Conservation (phyloP, 64 coral and sea anemone genomes). For the Stichodactyla helianthus region DNA sequence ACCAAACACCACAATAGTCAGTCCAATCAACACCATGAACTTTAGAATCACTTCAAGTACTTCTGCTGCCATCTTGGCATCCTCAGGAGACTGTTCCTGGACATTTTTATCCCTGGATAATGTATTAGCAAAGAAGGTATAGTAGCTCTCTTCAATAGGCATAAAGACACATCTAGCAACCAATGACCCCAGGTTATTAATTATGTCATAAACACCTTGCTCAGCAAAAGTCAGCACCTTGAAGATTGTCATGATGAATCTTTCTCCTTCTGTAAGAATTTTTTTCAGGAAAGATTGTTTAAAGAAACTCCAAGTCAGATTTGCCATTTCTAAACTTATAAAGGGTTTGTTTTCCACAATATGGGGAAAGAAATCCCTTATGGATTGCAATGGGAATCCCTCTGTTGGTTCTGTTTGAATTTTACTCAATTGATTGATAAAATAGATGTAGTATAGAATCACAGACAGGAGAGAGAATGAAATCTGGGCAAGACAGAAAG, state of each 20-base stretch:
- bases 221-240: conserved; percentile 90
- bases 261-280: conserved; percentile 93
- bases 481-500: conserved; percentile 89
- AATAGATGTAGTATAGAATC: conserved; percentile 78
- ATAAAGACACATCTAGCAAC: conserved; percentile 88
- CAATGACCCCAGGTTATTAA: conserved; percentile 87
- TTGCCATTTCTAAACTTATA: conserved; percentile 58
- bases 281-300: conserved; percentile 93
- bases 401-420: neutral
- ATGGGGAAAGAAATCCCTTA: conserved; percentile 74
- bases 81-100: conserved; percentile 46
- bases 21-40: conserved; percentile 73
- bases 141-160: conserved; percentile 98
- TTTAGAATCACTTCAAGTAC: conserved; percentile 75
- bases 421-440: conserved; percentile 47
- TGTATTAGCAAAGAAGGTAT: conserved; percentile 79
- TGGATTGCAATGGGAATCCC: conserved; percentile 71
- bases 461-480: conserved; percentile 71
- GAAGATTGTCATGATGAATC: conserved; percentile 93
- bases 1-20: conserved; percentile 84
- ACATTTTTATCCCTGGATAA: conserved; percentile 54
- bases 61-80: conserved; percentile 72
- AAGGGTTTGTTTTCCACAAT: conserved; percentile 32
- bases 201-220: conserved; percentile 92
- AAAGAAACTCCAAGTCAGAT: conserved; percentile 94